Base-by-base conservation (phyloP, 2,113 vertebrate species). In the Nestor notabilis region DNA sequence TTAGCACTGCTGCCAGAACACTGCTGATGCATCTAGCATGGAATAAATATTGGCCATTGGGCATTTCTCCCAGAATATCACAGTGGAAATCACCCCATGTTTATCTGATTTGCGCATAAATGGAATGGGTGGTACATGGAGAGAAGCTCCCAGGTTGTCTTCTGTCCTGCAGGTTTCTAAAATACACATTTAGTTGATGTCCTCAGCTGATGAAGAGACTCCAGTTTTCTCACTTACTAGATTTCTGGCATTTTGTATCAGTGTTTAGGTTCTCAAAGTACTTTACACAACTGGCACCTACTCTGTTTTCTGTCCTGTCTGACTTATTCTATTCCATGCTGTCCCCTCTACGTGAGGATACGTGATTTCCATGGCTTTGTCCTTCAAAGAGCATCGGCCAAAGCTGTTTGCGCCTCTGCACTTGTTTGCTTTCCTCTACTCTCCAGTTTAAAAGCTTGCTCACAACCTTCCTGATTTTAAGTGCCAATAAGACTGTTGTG, bases 21-120 rank as follows among this genome's bases (percentile, higher is more conserved):
- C 69, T 87, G 83, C 72, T 89, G 69, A 77, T 93, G 80, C 55
- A 74, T 70, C 89, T 63, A 83, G 68, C 64, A 29, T 91, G 87
- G 83, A 92, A 84, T 53, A 84, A 71, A 46, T 75, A 91, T 71
- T 84, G 87, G 83, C 72, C 47, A 68, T 6, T 82, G 95, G 93
- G 91, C 69, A 84, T 82, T 75, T 70, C 47, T 96, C 91, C 83
- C 72, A 11, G 83, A 92, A 55, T 31, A 29, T 71, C 25, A 2
- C 9, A 74, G 52, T 71, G 65, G 28, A 92, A 95, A 69, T 87
- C 77, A 84, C 39, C 65, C 89, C 31, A 3, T 44, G 39, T 68
- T 87, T 77, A 58, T 92, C 69, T 63, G 39, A 46, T 81, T 58
- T 83, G 33, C 83, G 55, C 55, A 58, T 49, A 66, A 87, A 91